Conservation (phyloP, 2,797 vertebrate genomes). For the Chiroxiphia lanceolata region DNA sequence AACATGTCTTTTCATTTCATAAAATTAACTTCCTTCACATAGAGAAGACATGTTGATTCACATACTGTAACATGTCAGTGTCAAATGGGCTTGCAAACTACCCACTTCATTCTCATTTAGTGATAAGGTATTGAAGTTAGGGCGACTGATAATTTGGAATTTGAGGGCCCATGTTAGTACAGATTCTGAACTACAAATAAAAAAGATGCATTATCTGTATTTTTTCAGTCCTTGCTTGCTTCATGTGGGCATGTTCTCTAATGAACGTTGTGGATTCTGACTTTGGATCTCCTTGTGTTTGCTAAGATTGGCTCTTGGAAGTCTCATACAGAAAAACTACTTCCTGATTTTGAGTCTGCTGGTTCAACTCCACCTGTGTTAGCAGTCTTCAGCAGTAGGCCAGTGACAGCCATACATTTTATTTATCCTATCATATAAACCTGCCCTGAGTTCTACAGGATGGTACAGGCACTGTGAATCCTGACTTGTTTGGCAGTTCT, state of each 20-base stretch:
- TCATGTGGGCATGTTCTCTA: background rate
- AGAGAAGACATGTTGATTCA: background rate
- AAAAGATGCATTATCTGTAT: background rate
- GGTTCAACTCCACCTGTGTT: background rate
- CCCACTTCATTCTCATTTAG: background rate
- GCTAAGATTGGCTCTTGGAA: background rate
- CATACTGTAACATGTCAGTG: background rate
- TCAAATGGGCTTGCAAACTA: fast-evolving
- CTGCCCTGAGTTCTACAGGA: background rate
- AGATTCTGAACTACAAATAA: background rate
- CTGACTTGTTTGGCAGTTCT: background rate
- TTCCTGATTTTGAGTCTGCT: background rate
- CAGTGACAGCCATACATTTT: fast-evolving
- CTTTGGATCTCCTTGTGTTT: background rate
- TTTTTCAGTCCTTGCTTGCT: background rate
- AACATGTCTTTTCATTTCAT: background rate
- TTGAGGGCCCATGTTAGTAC: background rate
- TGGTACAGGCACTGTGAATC: background rate
- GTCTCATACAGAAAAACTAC: background rate
- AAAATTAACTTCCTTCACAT: background rate
- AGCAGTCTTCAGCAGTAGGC: background rate
- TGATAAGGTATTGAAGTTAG: background rate
- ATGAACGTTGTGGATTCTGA: background rate
- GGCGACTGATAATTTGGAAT: background rate
- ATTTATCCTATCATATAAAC: background rate